Percentiles rank a stretch among this genome's conserved stretches.
phyloP scores from a whole-genome alignment of 2,888 invertebrate species.

The Epistrophe eligans region DNA sequence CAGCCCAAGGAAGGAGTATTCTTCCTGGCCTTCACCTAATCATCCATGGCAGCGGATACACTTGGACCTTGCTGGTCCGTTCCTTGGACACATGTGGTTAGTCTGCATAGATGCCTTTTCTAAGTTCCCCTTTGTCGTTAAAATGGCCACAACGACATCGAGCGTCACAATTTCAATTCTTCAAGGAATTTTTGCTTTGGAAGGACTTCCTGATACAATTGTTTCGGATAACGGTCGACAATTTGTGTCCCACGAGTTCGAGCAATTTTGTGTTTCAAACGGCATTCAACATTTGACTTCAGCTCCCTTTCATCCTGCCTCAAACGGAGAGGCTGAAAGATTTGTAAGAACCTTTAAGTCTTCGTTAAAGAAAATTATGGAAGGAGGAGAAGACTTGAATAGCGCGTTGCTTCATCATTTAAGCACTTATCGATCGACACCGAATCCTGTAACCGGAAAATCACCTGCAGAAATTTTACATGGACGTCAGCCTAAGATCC shows the following conservation, averaged over 20 bases:
- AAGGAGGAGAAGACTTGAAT: conserved; percentile 29
- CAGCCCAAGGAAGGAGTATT: conserved; percentile 4
- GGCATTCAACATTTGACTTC: conserved; percentile 77
- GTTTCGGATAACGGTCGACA: conserved; percentile 46
- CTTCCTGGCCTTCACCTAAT: conserved; percentile 35
- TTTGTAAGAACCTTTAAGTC: conserved; percentile 71
- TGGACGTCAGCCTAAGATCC: too few species aligned
- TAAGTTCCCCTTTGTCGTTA: conserved; percentile 41
- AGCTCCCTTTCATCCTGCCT: conserved; percentile 77
- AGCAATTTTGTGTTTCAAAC: conserved; percentile 5
- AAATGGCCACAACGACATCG: conserved; percentile 37
- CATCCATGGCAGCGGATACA: conserved; percentile 43
- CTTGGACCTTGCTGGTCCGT: conserved; percentile 30
- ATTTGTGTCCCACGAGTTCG: conserved; percentile 12
- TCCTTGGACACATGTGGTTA: conserved; percentile 29
- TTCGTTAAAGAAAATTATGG: conserved; percentile 41
- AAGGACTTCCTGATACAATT: conserved; percentile 43
- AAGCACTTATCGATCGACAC: too few species aligned
- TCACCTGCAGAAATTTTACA: too few species aligned
- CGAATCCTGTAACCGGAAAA: too few species aligned
- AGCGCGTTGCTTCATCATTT: neutral
- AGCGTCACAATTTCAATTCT: conserved; percentile 16
- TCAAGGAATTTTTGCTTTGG: conserved; percentile 21
- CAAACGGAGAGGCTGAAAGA: conserved; percentile 76
- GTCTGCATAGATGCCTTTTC: conserved; percentile 38